Base-by-base conservation (phyloP, 2,888 invertebrate genomes). In the Drosophila niveifrons region DNA sequence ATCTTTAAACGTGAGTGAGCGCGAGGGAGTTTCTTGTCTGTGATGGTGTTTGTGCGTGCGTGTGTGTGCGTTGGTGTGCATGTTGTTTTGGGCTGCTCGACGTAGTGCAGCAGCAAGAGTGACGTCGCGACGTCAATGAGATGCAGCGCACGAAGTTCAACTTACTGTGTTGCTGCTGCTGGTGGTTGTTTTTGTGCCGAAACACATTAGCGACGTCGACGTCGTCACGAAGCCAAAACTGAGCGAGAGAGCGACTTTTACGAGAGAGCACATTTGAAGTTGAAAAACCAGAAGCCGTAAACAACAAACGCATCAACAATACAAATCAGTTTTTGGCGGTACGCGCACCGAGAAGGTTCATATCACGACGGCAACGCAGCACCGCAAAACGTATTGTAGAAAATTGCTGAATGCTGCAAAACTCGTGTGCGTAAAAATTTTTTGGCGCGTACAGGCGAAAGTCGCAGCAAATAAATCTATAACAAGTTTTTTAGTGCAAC, bases 251-350 rank as follows among this genome's bases (percentile, higher is more conserved):
- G 43, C 6, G 18, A 50, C 36, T 31, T 10, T 10, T 2, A 10
- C 1, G 36, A 36, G 36, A 36, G 36, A 36, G 36, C n/a, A 17
- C 10, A 17, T 2, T 43, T 58, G 48, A 73, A 79, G 78, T 82
- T 71, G 81, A 72, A 75, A 79, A 79, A 72, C 74, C 74, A 86
- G 84, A 87, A 85, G 79, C 77, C 72, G 79, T 88, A 90, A 89
- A 90, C 70, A 88, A 90, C 72, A 75, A 75, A 75, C 80, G 78
- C 80, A 63, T 66, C 63, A 80, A 90, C 73, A 77, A 83, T 82
- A 81, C 80, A 90, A 91, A 89, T 91, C 89, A 91, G 92, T 91
- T 91, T 91, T 91, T 90, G 90, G 91, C 90, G 91, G 90, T 89
- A 89, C 90, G 89, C 78, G 78, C 68, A 79, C 75, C 80, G 75